These are phyloP conservation scores for Linnaemya vulpina DNA, from an alignment of 2,888 invertebrate genomes.

Conservation along the genomic window DNA sequence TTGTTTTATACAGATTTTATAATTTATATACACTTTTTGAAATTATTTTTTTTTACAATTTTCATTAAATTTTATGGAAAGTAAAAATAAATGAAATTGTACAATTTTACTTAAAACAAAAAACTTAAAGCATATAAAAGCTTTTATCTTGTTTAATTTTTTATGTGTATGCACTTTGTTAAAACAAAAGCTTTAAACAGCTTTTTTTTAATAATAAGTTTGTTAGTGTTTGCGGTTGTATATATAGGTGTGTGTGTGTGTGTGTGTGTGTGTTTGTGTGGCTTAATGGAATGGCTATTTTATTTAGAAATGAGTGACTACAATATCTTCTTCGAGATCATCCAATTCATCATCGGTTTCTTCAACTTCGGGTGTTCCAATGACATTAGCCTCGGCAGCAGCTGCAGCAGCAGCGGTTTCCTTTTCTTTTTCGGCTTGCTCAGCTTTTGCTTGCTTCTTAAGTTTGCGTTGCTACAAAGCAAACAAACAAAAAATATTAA, in stretches of 20 bases:
- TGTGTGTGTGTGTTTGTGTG: conserved; percentile 63
- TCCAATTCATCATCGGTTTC: conserved; percentile 94
- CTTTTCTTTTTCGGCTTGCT: conserved; percentile 86
- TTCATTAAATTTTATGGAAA: conserved; percentile 55
- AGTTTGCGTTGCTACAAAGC: conserved; percentile 86
- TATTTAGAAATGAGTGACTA: conserved; percentile 90
- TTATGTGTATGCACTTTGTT: conserved; percentile 39
- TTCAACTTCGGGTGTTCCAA: conserved; percentile 84
- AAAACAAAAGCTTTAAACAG: conserved; percentile 69
- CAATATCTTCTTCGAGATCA: conserved; percentile 94
- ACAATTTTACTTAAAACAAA: conserved; percentile 62
- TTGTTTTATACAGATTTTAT: conserved; percentile 47
- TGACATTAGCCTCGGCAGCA: conserved; percentile 83
- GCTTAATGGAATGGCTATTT: conserved; percentile 23
- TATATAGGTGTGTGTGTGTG: conserved; percentile 14
- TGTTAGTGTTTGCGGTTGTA: conserved; percentile 58
- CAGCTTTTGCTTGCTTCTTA: conserved; percentile 87
- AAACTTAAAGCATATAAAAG: conserved; percentile 65
- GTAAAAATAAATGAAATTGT: conserved; percentile 62
- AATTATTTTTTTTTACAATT: conserved; percentile 54
- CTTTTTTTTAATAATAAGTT: conserved; percentile 59
- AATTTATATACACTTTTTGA: conserved; percentile 68
- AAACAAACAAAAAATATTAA: neutral
- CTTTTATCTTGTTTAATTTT: conserved; percentile 62
- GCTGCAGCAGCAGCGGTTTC: conserved; percentile 87